A percentile compares a stretch with the other conserved stretches of the same genome.
Evolutionary conservation across 2,888 invertebrate genomes (phyloP).

Genomic region (Thecophora atra): DNA sequence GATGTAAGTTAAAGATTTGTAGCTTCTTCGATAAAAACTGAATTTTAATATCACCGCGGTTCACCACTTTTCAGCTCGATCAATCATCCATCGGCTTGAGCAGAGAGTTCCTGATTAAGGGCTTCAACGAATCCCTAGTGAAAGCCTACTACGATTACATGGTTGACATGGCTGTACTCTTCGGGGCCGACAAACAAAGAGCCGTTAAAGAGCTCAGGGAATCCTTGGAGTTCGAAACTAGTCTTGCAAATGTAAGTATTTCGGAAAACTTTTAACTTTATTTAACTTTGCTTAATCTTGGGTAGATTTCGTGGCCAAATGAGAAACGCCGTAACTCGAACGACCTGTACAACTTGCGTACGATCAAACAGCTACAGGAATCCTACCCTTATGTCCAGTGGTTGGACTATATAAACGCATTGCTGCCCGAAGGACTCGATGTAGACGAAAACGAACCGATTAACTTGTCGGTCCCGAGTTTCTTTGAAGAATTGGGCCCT

Average conservation of each 20-base stretch:
- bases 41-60: too few relatives aligned
- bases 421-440: slow-evolving; percentile 74
- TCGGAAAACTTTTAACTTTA: background rate
- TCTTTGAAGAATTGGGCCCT: slow-evolving; percentile 78
- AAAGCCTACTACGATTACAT: slow-evolving; percentile 86
- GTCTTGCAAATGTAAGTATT: slow-evolving; percentile 85
- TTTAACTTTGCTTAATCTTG: background rate
- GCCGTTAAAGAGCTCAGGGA: slow-evolving; percentile 80
- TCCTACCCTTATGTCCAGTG: slow-evolving; percentile 73
- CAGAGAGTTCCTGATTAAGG: slow-evolving; percentile 86
- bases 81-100: slow-evolving; percentile 86
- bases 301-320: slow-evolving; percentile 84
- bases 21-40: background rate
- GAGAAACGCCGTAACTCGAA: slow-evolving; percentile 92
- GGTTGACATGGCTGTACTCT: slow-evolving; percentile 85
- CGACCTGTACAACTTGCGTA: slow-evolving; percentile 91
- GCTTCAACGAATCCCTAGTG: slow-evolving; percentile 84
- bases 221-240: slow-evolving; percentile 88
- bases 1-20: slow-evolving; percentile 72
- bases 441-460: slow-evolving; percentile 63
- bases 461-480: slow-evolving; percentile 71
- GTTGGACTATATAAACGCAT: slow-evolving; percentile 81
- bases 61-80: slow-evolving; percentile 82
- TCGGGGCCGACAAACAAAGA: slow-evolving; percentile 78
- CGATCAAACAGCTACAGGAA: slow-evolving; percentile 77